Evolutionary conservation across 2,888 invertebrate genomes (phyloP).

Genomic region (Odontocerum albicorne): DNA sequence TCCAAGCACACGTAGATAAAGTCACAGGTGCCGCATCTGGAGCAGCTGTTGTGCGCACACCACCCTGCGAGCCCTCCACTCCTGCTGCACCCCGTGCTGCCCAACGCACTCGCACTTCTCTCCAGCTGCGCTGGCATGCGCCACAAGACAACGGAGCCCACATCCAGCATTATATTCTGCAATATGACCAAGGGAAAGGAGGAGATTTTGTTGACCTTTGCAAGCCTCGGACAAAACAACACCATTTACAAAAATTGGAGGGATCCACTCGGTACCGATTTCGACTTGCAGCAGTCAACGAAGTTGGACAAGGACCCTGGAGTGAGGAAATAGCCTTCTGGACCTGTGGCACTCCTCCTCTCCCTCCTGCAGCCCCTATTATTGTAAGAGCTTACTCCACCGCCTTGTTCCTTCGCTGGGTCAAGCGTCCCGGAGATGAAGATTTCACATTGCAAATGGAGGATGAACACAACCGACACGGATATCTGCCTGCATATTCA

Average conservation of each 20-base stretch:
- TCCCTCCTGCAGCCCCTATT: slow-evolving; percentile 75
- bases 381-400: slow-evolving; percentile 65
- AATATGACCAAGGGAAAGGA: slow-evolving; percentile 72
- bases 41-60: slow-evolving; percentile 78
- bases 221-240: slow-evolving; percentile 73
- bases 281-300: slow-evolving; percentile 81
- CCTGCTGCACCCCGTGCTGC: slow-evolving; percentile 73
- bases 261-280: slow-evolving; percentile 81
- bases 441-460: slow-evolving; percentile 85
- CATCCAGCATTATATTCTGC: slow-evolving; percentile 74
- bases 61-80: slow-evolving; percentile 77
- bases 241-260: slow-evolving; percentile 72
- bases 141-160: slow-evolving; percentile 80
- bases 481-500: slow-evolving; percentile 77
- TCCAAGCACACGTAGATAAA: slow-evolving; percentile 76
- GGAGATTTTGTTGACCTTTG: slow-evolving; percentile 73
- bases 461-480: slow-evolving; percentile 67
- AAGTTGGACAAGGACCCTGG: slow-evolving; percentile 73
- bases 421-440: slow-evolving; percentile 72
- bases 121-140: slow-evolving; percentile 72
- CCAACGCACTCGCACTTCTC: slow-evolving; percentile 68
- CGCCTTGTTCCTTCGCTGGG: slow-evolving; percentile 73
- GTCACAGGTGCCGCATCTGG: slow-evolving; percentile 75
- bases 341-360: slow-evolving; percentile 80
- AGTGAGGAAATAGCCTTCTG: slow-evolving; percentile 68